These are phyloP conservation scores for Indicator maculatus DNA, from an alignment of 2,113 vertebrate species.

Conservation along the genomic window DNA sequence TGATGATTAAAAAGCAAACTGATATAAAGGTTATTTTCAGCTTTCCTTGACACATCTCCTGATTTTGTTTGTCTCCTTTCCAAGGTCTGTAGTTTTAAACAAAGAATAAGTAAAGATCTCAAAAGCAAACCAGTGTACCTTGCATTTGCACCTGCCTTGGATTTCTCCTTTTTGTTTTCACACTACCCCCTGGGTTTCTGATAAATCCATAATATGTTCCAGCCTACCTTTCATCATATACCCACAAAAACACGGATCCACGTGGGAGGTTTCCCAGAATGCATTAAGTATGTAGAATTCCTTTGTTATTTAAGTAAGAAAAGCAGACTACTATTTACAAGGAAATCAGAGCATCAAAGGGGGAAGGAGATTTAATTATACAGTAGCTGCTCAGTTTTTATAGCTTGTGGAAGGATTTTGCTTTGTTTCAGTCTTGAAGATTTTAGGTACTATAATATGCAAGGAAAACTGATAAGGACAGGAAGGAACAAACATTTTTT, in stretches of 20 bases:
- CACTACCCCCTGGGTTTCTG: conserved; percentile 30
- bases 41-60: background rate
- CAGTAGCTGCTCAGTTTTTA: conserved; percentile 7
- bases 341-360: conserved; percentile 38
- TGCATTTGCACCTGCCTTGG: conserved; percentile 48
- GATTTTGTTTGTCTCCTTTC: background rate
- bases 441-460: background rate
- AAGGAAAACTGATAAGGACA: background rate
- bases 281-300: conserved; percentile 15
- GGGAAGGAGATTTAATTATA: conserved; percentile 23
- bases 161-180: conserved; percentile 44
- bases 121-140: background rate
- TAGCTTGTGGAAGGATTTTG: background rate
- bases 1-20: background rate
- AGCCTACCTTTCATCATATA: conserved; percentile 59
- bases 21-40: background rate
- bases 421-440: background rate
- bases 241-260: conserved; percentile 25
- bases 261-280: conserved; percentile 50
- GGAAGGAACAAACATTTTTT: background rate
- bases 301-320: conserved; percentile 45
- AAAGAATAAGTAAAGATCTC: background rate
- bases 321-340: conserved; percentile 53
- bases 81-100: conserved; percentile 1
- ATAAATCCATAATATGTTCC: conserved; percentile 56